Evolutionary conservation across 2,113 vertebrate genomes (phyloP), one percentile per base, ranked within the genome.

Genomic region (Tricholaema leucomelas): DNA sequence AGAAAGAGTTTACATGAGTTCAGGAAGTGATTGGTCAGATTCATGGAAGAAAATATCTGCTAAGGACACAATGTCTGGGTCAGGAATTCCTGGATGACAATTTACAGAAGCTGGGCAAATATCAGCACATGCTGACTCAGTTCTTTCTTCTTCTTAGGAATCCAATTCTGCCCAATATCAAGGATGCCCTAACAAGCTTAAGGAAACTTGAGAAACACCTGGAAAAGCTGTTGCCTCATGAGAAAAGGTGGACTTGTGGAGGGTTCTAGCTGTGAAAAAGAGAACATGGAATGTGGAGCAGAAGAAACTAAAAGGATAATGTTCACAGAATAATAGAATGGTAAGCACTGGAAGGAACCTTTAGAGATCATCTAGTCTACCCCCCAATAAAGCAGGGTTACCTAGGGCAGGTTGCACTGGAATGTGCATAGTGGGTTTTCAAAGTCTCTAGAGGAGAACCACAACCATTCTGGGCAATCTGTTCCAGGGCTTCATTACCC

Each of bases 271-370:
- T 71, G 64, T 42, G 48, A 75, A 72, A 70, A 84, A 85, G 69
- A 74, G 30, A 33, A 30, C 0, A 0, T 25, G 38, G 55, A 64
- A 31, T 6, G 27, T 54, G 58, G n/a, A 67, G 25, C 65, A 67
- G 18, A 65, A 66, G 44, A 72, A 72, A 30, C 36, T 60, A 44
- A 31, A 6, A 8, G 35, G 60, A 18, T 25, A 19, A 4, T 4
- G 15, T n/a, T 9, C n/a, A 33, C 33, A 55, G 56, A 19, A 50
- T 50, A 10, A 24, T 24, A 50, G 23, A 50, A 50, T 50, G 21
- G 21, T 50, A 50, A 12, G 12, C 23, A 50, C 12, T 50, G 48
- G 23, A 50, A 50, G 48, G 21, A 23, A 50, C 10, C 48, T 50
- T 50, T 50, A 11, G 48, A 50, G 21, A 48, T 48, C 8, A 12